A percentile compares a stretch with the other conserved stretches of the same genome.
phyloP scores from a whole-genome alignment of 2,888 invertebrate species.

The Thumatha senex region DNA sequence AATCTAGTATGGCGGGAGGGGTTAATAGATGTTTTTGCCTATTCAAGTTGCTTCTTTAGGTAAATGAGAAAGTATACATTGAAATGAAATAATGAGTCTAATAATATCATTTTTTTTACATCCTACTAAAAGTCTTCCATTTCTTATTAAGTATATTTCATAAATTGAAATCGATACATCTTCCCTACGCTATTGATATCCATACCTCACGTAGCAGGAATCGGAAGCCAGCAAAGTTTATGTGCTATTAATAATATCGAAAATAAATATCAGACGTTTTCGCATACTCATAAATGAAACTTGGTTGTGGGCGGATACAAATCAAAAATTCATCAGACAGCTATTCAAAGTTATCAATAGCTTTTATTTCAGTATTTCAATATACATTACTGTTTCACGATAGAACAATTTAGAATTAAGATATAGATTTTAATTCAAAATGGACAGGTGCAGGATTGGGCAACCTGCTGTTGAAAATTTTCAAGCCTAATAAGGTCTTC shows the following conservation, averaged over 20 bases:
- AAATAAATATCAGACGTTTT: conserved; percentile 17
- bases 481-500: no score
- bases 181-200: background rate
- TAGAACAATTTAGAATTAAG: no score
- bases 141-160: background rate
- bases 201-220: conserved; percentile 1
- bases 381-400: no score
- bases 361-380: conserved; percentile 11
- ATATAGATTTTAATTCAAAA: no score
- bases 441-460: no score
- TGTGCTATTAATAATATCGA: conserved; percentile 9
- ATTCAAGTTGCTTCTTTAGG: no score
- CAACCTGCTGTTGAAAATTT: no score
- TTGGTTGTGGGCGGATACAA: conserved; percentile 20
- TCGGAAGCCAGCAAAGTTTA: conserved; percentile 1
- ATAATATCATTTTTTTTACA: no score
- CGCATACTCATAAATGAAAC: conserved; percentile 19
- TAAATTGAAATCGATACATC: background rate
- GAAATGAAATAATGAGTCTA: no score
- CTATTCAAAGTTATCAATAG: conserved; percentile 28
- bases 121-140: background rate
- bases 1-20: no score
- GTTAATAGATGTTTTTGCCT: no score
- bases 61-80: no score
- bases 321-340: conserved; percentile 33